Evolutionary conservation across 2,113 vertebrate species (phyloP).

Genomic region (Pangasianodon hypophthalmus): DNA sequence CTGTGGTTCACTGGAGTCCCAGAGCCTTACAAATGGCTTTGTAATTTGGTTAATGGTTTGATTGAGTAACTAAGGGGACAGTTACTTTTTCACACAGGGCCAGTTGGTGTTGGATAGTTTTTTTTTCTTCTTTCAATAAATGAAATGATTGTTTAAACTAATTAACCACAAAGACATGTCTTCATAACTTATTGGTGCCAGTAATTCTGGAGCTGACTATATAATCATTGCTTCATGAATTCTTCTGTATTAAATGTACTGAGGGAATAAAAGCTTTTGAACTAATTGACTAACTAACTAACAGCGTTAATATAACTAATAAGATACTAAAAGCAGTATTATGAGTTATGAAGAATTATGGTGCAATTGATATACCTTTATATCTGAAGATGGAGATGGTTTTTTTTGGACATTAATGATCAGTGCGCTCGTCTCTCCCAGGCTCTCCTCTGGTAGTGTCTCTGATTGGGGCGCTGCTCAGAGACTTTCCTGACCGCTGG

Average conservation of each 20-base stretch:
- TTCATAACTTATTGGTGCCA: neutral
- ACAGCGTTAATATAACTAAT: neutral
- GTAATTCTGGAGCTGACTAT: neutral
- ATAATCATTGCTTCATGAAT: neutral
- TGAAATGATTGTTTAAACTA: neutral
- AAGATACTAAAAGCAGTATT: neutral
- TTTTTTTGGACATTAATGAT: neutral
- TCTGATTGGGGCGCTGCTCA: conserved; percentile 89
- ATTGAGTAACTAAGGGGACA: neutral
- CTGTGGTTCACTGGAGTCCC: neutral
- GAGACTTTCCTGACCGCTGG: conserved; percentile 93
- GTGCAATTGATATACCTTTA: neutral
- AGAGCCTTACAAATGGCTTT: neutral
- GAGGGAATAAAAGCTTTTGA: neutral
- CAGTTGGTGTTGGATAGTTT: neutral
- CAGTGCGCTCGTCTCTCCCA: conserved; percentile 55
- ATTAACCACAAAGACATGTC: neutral
- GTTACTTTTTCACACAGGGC: neutral
- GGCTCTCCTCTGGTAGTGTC: conserved; percentile 95
- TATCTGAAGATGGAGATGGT: too few relatives aligned
- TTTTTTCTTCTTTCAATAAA: neutral
- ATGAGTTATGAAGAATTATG: neutral
- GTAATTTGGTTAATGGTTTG: neutral
- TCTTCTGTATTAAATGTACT: neutral
- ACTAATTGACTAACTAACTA: neutral